Conservation (phyloP, 2,113 vertebrate genomes). For the Trogon surrucura region DNA sequence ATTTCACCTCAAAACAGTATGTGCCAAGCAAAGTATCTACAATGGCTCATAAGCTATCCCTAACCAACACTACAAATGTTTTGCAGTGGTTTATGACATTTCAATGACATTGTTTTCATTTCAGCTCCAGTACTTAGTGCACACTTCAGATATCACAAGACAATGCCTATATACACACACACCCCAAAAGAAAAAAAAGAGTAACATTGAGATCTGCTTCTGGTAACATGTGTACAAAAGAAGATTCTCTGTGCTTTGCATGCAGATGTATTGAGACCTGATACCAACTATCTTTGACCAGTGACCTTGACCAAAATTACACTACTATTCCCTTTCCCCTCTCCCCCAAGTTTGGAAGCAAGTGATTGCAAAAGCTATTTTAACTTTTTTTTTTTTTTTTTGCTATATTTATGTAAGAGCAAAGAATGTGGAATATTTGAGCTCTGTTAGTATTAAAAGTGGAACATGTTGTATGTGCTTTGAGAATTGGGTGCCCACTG, state of each 20-base stretch:
- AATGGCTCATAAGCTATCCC: neutral
- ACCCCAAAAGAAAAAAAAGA: no score
- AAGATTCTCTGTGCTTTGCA: neutral
- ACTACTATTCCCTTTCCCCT: neutral
- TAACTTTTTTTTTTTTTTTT: neutral
- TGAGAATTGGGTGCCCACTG: neutral
- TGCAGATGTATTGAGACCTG: neutral
- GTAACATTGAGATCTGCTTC: neutral
- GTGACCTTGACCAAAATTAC: neutral
- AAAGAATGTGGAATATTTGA: neutral
- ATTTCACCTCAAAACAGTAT: neutral
- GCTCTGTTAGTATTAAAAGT: neutral
- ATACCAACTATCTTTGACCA: neutral
- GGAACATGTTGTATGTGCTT: neutral
- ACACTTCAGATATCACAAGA: neutral
- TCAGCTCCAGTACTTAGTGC: neutral
- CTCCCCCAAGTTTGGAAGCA: neutral
- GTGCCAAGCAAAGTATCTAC: neutral
- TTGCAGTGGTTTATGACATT: neutral
- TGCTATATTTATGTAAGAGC: neutral
- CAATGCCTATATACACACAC: neutral
- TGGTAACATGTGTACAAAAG: neutral
- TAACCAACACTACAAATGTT: neutral
- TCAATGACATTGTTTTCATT: neutral
- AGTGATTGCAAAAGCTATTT: neutral